phyloP scores from a whole-genome alignment of 2,797 vertebrate species.

The Amblyraja radiata region DNA sequence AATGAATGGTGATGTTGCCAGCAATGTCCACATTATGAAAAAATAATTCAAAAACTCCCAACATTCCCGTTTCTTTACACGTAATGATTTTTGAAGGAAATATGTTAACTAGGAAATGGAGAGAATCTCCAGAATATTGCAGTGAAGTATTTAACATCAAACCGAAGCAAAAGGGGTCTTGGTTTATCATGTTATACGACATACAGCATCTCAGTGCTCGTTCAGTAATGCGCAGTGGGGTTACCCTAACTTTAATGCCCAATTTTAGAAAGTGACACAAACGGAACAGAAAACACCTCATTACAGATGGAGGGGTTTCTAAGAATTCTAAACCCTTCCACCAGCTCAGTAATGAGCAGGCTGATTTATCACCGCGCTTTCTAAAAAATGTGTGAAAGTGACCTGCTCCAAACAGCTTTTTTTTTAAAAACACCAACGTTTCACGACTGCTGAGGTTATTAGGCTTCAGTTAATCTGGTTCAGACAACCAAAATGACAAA shows the following conservation, averaged over 20 bases:
- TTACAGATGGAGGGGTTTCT: neutral
- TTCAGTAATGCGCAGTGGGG: neutral
- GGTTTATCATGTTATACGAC: neutral
- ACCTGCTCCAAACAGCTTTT: neutral
- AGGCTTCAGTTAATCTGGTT: neutral
- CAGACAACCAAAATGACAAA: neutral
- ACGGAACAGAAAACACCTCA: neutral
- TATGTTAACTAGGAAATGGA: neutral
- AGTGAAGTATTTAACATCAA: neutral
- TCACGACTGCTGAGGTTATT: neutral
- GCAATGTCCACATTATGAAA: too few relatives aligned
- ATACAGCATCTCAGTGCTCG: neutral
- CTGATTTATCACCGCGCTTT: neutral
- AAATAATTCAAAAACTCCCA: too few relatives aligned
- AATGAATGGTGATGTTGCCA: too few relatives aligned
- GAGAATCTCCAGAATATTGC: neutral
- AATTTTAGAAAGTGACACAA: neutral
- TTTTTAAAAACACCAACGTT: neutral
- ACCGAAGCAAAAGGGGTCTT: neutral
- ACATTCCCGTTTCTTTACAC: too few relatives aligned
- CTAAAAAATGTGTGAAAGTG: neutral
- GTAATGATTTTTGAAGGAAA: neutral
- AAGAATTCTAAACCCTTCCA: neutral
- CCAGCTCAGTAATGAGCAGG: neutral
- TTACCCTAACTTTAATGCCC: neutral